Percentiles rank a stretch among this genome's conserved stretches.
Conservation (phyloP, 2,888 invertebrate species). For the Idaea aversata region DNA sequence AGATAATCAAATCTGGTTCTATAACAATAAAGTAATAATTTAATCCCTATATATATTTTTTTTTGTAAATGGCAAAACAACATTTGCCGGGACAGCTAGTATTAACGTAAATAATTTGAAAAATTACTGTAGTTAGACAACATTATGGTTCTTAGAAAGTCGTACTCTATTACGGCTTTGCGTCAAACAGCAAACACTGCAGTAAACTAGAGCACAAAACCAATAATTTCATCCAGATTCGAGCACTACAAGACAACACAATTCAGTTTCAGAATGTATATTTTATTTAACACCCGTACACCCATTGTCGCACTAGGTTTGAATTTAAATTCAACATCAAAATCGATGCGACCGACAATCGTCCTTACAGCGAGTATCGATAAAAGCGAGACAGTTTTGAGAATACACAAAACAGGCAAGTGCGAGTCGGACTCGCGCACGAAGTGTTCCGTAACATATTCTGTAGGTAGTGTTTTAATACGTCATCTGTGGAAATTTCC, state of each 20-base stretch:
- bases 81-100: no score
- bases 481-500: not conserved
- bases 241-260: not conserved
- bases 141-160: no score
- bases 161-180: no score
- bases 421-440: not conserved
- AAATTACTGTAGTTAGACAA: no score
- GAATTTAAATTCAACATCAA: slow-evolving; percentile 20
- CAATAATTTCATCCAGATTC: not conserved
- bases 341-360: slow-evolving; percentile 14
- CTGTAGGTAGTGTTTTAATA: no score
- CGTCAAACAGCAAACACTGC: no score
- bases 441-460: not conserved
- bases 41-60: no score
- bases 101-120: no score
- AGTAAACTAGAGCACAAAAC: not conserved
- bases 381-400: slow-evolving; percentile 7
- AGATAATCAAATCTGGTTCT: not conserved
- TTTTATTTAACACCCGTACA: slow-evolving; percentile 13
- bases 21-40: not conserved
- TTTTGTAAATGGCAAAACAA: no score
- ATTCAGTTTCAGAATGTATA: slow-evolving; percentile 11
- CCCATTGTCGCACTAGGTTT: slow-evolving; percentile 16
- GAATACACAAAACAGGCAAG: not conserved
- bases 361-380: slow-evolving; percentile 12